A percentile compares a stretch with the other conserved stretches of the same genome.
Evolutionary conservation across 2,113 vertebrate species (phyloP).

Genomic region (Genyomyrus donnyi): DNA sequence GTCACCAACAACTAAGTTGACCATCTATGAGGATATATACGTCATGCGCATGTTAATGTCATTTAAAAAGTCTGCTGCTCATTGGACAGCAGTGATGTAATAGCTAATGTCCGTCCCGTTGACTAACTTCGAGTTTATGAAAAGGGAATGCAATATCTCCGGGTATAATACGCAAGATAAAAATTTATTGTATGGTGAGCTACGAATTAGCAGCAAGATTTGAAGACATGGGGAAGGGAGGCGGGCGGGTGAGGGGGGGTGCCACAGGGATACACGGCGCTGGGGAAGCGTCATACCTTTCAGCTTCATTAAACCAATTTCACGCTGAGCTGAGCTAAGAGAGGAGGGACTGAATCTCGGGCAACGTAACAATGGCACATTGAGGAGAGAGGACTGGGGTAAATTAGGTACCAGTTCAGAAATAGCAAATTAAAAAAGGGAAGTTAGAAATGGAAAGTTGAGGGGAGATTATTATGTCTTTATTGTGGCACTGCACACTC

Average conservation of each 20-base stretch:
- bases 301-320: slow-evolving; percentile 99
- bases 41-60: background rate
- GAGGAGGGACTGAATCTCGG: slow-evolving; percentile 90
- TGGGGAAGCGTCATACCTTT: slow-evolving; percentile 99
- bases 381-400: slow-evolving; percentile 85
- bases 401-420: slow-evolving; percentile 99
- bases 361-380: slow-evolving; percentile 93
- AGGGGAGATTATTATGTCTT: slow-evolving; percentile 73
- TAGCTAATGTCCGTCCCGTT: slow-evolving; percentile 71
- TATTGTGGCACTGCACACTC: slow-evolving; percentile 65
- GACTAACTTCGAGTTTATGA: slow-evolving; percentile 68
- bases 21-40: background rate
- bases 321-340: slow-evolving; percentile 98
- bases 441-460: slow-evolving; percentile 76
- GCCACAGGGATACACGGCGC: slow-evolving; percentile 92
- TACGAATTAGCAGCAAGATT: slow-evolving; percentile 93
- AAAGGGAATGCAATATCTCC: slow-evolving; percentile 82
- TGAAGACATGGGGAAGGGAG: slow-evolving; percentile 40
- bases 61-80: background rate
- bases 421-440: slow-evolving; percentile 82
- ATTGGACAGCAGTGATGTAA: background rate
- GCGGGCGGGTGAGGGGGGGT: slow-evolving; percentile 55
- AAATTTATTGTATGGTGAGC: slow-evolving; percentile 90
- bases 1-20: background rate
- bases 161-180: slow-evolving; percentile 92